Evolutionary conservation across 2,797 vertebrate genomes (phyloP).

Genomic region (Lithobates pipiens): DNA sequence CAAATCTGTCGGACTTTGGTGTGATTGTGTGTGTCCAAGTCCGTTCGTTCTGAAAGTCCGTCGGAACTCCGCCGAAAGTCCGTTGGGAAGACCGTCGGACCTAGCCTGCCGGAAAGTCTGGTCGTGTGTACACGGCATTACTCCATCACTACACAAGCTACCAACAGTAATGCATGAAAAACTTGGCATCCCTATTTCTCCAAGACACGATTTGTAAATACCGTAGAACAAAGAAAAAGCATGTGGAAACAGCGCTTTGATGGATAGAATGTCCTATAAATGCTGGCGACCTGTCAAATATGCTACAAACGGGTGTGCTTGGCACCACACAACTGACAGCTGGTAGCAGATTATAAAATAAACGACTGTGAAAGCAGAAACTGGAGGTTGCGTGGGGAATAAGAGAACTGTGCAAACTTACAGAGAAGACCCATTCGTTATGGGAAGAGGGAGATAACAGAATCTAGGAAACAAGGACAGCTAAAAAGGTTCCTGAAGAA

Average conservation of each 20-base stretch:
- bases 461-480: not conserved
- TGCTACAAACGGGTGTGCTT: constrained; percentile 38
- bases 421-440: not conserved
- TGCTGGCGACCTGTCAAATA: constrained; percentile 10
- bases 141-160: not conserved
- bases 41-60: too few species aligned
- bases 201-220: constrained; percentile 8
- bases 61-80: too few species aligned
- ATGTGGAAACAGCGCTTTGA: constrained; percentile 17
- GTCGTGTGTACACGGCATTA: too few species aligned
- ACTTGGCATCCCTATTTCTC: constrained; percentile 20
- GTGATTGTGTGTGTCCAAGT: too few species aligned
- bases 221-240: constrained; percentile 26
- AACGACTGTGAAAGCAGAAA: constrained; percentile 13
- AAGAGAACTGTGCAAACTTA: not conserved
- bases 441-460: not conserved
- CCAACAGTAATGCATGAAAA: not conserved
- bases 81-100: too few species aligned
- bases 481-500: not conserved
- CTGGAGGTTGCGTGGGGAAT: not conserved
- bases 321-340: constrained; percentile 15
- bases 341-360: constrained; percentile 43
- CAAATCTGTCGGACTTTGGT: too few species aligned
- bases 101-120: too few species aligned
- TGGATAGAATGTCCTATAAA: constrained; percentile 35